Evolutionary conservation across 2,797 vertebrate species (phyloP).

Genomic region (Lerista edwardsae): DNA sequence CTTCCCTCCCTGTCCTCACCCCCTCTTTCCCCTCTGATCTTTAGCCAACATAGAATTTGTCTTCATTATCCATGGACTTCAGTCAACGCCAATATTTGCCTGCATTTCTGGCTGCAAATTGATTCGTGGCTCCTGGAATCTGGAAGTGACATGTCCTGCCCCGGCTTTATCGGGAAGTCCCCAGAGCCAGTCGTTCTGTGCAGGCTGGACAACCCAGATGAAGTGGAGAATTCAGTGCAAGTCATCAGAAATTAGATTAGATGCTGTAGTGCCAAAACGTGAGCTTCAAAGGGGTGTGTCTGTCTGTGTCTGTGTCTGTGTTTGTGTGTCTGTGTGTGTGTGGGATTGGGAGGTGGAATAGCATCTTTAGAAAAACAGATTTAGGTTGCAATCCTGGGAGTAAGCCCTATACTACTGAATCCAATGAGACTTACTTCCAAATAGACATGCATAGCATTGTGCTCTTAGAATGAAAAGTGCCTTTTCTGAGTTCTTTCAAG

Average conservation of each 20-base stretch:
- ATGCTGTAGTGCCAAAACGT: slow-evolving; percentile 57
- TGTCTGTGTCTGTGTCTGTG: too few relatives aligned
- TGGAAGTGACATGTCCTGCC: slow-evolving; percentile 49
- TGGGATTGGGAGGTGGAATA: not conserved
- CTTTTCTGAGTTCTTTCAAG: slow-evolving; percentile 24
- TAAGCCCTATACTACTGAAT: too few relatives aligned
- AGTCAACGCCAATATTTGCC: slow-evolving; percentile 62
- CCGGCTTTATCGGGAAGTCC: slow-evolving; percentile 57
- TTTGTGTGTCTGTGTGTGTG: too few relatives aligned
- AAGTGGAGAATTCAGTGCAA: slow-evolving; percentile 65
- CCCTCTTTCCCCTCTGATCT: slow-evolving; percentile 53
- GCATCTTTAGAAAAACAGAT: not conserved
- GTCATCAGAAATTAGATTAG: slow-evolving; percentile 62
- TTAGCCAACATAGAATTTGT: slow-evolving; percentile 64
- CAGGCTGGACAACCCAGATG: slow-evolving; percentile 53
- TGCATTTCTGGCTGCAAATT: slow-evolving; percentile 60
- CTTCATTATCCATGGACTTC: slow-evolving; percentile 67
- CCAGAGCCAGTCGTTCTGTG: slow-evolving; percentile 55
- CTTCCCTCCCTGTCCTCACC: slow-evolving; percentile 32
- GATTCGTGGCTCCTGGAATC: slow-evolving; percentile 53
- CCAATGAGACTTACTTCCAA: too few relatives aligned
- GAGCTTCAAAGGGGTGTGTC: not conserved
- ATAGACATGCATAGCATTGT: too few relatives aligned
- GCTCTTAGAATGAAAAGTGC: slow-evolving; percentile 29
- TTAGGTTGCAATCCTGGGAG: too few relatives aligned